Conservation (phyloP, 1,140 invertebrate genomes). For the Platyscapa corneri region DNA sequence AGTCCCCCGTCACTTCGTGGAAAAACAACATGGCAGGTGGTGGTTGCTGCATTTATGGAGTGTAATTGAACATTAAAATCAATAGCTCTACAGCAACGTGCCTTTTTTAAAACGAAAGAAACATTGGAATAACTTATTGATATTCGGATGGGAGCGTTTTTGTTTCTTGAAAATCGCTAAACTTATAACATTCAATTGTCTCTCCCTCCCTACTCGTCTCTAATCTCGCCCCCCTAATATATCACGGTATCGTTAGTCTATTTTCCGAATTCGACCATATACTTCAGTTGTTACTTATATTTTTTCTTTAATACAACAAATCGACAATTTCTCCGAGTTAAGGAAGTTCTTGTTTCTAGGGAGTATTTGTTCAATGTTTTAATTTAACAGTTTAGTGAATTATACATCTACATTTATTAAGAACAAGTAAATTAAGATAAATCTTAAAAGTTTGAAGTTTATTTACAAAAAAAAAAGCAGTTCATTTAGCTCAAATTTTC, state of each 20-base stretch:
- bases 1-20: conserved; percentile 35
- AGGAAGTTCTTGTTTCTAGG: background rate
- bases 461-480: background rate
- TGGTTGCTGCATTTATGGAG: conserved; percentile 24
- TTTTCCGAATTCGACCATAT: conserved; percentile 27
- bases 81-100: conserved; percentile 7
- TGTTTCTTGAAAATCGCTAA: conserved; percentile 28
- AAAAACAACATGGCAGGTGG: conserved; percentile 51
- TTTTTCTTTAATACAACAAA: conserved; percentile 10
- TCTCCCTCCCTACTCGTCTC: conserved; percentile 25
- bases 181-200: conserved; percentile 25
- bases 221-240: background rate
- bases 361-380: conserved; percentile 1
- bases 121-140: conserved; percentile 1
- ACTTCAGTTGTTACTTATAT: conserved; percentile 36
- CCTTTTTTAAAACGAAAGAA: conserved; percentile 24
- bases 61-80: conserved; percentile 25
- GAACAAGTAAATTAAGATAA: background rate
- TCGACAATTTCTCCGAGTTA: background rate
- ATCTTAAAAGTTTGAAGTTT: background rate
- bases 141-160: conserved; percentile 16
- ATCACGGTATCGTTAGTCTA: conserved; percentile 37
- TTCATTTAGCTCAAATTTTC: conserved; percentile 9
- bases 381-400: conserved; percentile 12
- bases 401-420: conserved; percentile 2